Evolutionary conservation across 2,888 invertebrate genomes (phyloP).

Genomic region (Ennomos quercinarius): DNA sequence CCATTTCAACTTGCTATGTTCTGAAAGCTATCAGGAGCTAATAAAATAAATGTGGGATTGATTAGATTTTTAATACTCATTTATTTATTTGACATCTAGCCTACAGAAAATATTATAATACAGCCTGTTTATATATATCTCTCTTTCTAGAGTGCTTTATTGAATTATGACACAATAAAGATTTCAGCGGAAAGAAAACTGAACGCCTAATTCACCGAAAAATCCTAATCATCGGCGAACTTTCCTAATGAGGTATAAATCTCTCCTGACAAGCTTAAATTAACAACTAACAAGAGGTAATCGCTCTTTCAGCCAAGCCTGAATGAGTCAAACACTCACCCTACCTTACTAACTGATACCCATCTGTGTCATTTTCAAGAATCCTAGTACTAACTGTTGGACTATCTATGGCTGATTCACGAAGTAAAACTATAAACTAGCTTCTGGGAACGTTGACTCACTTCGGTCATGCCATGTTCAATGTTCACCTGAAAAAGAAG

Average conservation of each 20-base stretch:
- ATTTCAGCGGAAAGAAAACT: slow-evolving; percentile 1
- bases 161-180: too few species aligned
- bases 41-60: too few species aligned
- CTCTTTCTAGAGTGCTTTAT: too few species aligned
- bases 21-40: too few species aligned
- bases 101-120: too few species aligned
- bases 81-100: too few species aligned
- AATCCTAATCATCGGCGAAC: neutral
- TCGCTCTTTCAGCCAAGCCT: slow-evolving; percentile 30
- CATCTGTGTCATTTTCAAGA: slow-evolving; percentile 8
- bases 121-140: too few species aligned
- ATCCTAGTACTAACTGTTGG: neutral
- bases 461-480: neutral
- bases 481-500: too few species aligned
- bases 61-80: too few species aligned
- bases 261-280: slow-evolving; percentile 16
- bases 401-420: slow-evolving; percentile 12
- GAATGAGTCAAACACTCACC: slow-evolving; percentile 41
- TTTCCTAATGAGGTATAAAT: slow-evolving; percentile 27
- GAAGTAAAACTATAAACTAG: slow-evolving; percentile 5
- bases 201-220: neutral
- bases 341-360: slow-evolving; percentile 1
- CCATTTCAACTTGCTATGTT: too few species aligned
- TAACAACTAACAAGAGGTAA: slow-evolving; percentile 32
- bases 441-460: slow-evolving; percentile 15